A percentile compares a stretch with the other conserved stretches of the same genome.
phyloP scores from a whole-genome alignment of 1,140 invertebrate species.

The Nasonia longicornis region DNA sequence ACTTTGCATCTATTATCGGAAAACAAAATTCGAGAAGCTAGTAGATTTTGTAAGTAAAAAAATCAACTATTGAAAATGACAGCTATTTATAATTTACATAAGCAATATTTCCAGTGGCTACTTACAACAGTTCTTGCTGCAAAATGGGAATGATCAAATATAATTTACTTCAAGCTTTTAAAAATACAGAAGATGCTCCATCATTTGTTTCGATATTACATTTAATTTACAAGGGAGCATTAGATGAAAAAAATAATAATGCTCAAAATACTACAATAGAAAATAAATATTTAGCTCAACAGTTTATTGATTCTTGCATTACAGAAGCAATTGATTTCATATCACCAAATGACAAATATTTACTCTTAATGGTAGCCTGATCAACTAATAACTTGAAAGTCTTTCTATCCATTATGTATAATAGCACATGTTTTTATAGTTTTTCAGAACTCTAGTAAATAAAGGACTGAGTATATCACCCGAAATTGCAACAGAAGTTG shows the following conservation, averaged over 20 bases:
- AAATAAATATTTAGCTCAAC: slow-evolving; percentile 14
- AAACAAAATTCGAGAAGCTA: slow-evolving; percentile 19
- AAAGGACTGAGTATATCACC: slow-evolving; percentile 19
- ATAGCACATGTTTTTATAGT: not conserved
- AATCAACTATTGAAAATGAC: not conserved
- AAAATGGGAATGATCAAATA: not conserved
- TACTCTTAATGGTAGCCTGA: slow-evolving; percentile 14
- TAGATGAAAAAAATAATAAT: not conserved
- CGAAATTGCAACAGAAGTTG: not conserved
- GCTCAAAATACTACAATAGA: not conserved
- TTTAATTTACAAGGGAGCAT: not conserved
- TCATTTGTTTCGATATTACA: slow-evolving; percentile 16
- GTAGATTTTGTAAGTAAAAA: slow-evolving; percentile 5
- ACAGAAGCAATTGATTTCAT: slow-evolving; percentile 6
- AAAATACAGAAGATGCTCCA: slow-evolving; percentile 24
- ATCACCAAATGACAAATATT: slow-evolving; percentile 11
- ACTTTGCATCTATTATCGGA: not conserved
- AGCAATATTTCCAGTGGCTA: slow-evolving; percentile 3
- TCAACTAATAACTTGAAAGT: not conserved
- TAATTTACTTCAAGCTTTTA: slow-evolving; percentile 19
- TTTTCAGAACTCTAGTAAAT: slow-evolving; percentile 24
- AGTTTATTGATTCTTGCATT: slow-evolving; percentile 18
- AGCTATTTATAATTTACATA: not conserved
- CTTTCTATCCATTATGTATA: not conserved
- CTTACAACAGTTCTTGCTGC: not conserved